These are phyloP conservation scores for Rhipidura dahli DNA, from an alignment of 2,113 vertebrate genomes.

Conservation along the genomic window DNA sequence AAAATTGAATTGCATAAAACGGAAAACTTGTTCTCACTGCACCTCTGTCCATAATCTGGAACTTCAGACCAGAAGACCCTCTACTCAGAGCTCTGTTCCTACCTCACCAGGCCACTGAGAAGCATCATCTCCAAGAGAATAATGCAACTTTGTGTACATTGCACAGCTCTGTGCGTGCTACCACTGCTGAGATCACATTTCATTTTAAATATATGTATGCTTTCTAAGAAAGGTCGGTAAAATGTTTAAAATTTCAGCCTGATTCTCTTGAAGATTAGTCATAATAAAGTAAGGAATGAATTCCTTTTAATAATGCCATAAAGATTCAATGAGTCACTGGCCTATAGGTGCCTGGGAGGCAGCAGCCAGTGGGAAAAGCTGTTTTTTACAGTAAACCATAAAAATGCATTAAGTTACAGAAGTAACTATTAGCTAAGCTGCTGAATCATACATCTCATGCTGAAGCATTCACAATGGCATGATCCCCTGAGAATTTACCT, in stretches of 20 bases:
- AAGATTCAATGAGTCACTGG: background rate
- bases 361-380: background rate
- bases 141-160: background rate
- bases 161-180: background rate
- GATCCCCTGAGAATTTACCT: background rate
- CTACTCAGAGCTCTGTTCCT: background rate
- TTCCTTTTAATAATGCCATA: background rate
- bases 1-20: background rate
- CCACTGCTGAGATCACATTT: background rate
- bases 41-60: background rate
- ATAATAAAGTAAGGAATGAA: background rate
- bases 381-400: background rate
- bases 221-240: background rate
- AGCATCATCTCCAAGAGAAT: background rate
- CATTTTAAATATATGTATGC: background rate
- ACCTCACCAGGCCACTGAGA: background rate
- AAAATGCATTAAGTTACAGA: background rate
- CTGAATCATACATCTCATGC: background rate
- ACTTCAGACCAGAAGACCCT: background rate
- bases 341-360: background rate
- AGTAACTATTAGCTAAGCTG: background rate
- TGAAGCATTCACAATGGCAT: background rate
- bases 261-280: background rate
- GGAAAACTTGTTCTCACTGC: background rate
- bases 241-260: background rate